Percentiles rank a stretch among this genome's conserved stretches.
These are phyloP conservation scores for Lymantria dispar DNA, from an alignment of 2,888 invertebrate species.

Conservation along the genomic window DNA sequence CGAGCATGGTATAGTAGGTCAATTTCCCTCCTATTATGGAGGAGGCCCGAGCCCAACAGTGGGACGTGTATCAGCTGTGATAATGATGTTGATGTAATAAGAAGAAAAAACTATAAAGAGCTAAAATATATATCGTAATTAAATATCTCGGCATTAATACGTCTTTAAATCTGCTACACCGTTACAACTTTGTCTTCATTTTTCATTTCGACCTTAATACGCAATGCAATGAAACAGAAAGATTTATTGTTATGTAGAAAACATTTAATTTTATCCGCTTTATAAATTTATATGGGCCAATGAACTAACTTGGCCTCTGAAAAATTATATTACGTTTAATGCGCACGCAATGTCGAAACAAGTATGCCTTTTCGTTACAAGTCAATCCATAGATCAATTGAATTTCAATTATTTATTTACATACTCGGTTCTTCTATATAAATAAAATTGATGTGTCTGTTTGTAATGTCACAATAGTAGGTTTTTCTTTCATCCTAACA, in stretches of 20 bases:
- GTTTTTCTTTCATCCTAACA: too few species aligned
- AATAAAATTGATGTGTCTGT: too few species aligned
- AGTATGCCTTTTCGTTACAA: constrained; percentile 9
- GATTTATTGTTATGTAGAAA: constrained; percentile 30
- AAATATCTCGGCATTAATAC: not conserved
- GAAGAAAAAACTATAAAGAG: too few species aligned
- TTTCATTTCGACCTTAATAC: constrained; percentile 23
- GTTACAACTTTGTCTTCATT: constrained; percentile 3
- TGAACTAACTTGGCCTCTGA: constrained; percentile 22
- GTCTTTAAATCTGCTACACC: constrained; percentile 1
- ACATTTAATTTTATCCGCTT: constrained; percentile 19
- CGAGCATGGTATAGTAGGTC: too few species aligned
- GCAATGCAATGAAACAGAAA: constrained; percentile 21
- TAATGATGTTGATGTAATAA: too few species aligned
- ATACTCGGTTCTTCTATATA: too few species aligned
- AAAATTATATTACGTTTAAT: constrained; percentile 18
- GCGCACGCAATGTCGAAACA: constrained; percentile 20
- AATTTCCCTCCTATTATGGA: too few species aligned
- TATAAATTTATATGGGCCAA: constrained; percentile 27
- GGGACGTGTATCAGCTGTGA: too few species aligned
- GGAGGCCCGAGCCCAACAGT: too few species aligned
- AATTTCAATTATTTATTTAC: too few species aligned
- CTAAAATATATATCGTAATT: too few species aligned
- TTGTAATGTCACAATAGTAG: too few species aligned
- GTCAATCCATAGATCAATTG: constrained; percentile 5